Percentiles rank a stretch among this genome's conserved stretches.
phyloP scores from a whole-genome alignment of 1,140 invertebrate species.

The Drosophila auraria region DNA sequence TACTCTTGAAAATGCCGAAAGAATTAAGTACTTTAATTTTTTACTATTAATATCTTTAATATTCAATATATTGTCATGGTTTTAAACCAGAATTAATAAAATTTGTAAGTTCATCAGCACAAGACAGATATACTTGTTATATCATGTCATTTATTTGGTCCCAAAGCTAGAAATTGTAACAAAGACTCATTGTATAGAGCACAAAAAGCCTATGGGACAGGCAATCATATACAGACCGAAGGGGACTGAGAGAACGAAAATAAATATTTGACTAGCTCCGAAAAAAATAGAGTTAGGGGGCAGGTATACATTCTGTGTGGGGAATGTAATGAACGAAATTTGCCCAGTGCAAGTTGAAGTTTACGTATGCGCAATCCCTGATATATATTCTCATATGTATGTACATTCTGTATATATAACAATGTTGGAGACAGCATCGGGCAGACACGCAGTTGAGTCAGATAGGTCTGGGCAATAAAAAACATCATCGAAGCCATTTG shows the following conservation, averaged over 20 bases:
- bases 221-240: conserved; percentile 15
- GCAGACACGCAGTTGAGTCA: conserved; percentile 53
- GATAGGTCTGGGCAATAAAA: conserved; percentile 80
- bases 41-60: background rate
- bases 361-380: conserved; percentile 66
- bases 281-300: conserved; percentile 24
- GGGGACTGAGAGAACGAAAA: conserved; percentile 17
- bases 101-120: no score
- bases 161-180: background rate
- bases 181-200: background rate
- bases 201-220: conserved; percentile 27
- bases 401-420: conserved; percentile 28
- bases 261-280: conserved; percentile 63
- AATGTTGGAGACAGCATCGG: conserved; percentile 55
- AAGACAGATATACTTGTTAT: background rate
- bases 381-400: conserved; percentile 2
- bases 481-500: conserved; percentile 82
- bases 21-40: no score
- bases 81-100: no score
- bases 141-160: no score
- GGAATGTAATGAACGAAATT: conserved; percentile 58
- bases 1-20: background rate
- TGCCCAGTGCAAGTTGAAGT: conserved; percentile 57
- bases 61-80: background rate
- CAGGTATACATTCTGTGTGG: conserved; percentile 2